Percentiles rank a stretch among this genome's conserved stretches.
phyloP scores from a whole-genome alignment of 1,140 invertebrate species.

The Drosophila eugracilis region DNA sequence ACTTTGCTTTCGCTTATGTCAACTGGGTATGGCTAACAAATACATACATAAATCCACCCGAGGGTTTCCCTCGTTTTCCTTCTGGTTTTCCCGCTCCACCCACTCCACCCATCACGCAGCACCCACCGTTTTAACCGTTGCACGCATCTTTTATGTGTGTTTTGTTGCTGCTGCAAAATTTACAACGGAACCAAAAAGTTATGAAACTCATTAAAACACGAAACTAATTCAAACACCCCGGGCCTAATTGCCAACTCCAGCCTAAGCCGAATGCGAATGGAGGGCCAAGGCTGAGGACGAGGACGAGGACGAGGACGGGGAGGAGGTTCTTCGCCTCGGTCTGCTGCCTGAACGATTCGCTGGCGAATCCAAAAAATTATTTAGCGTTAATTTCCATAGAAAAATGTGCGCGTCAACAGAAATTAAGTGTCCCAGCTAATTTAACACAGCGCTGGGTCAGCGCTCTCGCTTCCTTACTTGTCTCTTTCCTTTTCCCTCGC shows the following conservation, averaged over 20 bases:
- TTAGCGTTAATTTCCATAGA: slow-evolving; percentile 83
- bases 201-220: slow-evolving; percentile 83
- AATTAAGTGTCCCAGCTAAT: slow-evolving; percentile 83
- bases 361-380: slow-evolving; percentile 77
- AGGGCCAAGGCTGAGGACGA: background rate
- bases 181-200: slow-evolving; percentile 83
- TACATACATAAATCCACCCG: slow-evolving; percentile 51
- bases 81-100: background rate
- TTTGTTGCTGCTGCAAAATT: slow-evolving; percentile 66
- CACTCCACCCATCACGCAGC: background rate
- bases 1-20: slow-evolving; percentile 68
- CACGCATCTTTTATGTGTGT: slow-evolving; percentile 55
- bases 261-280: slow-evolving; percentile 41
- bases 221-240: slow-evolving; percentile 82
- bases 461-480: slow-evolving; percentile 28
- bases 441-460: slow-evolving; percentile 70
- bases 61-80: slow-evolving; percentile 23
- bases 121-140: slow-evolving; percentile 23
- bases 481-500: slow-evolving; percentile 8
- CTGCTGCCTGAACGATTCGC: slow-evolving; percentile 46
- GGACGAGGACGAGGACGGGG: background rate
- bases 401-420: slow-evolving; percentile 83
- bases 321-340: slow-evolving; percentile 1
- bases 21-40: slow-evolving; percentile 71
- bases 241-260: slow-evolving; percentile 79